Evolutionary conservation across 2,888 invertebrate genomes (phyloP).

Genomic region (Metallyticus violacea): DNA sequence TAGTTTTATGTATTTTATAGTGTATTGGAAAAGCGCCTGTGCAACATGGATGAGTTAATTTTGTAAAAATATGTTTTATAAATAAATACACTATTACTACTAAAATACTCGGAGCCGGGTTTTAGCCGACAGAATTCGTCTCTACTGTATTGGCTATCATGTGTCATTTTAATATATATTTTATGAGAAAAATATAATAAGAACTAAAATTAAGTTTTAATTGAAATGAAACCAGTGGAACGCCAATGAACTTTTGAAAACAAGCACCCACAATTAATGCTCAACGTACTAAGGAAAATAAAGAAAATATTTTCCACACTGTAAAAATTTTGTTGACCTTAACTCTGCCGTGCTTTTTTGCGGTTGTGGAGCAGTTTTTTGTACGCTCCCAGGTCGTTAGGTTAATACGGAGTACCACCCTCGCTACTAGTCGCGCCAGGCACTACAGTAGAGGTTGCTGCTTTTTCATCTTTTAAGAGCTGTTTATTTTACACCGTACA

Average conservation of each 20-base stretch:
- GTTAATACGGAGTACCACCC: too few relatives aligned
- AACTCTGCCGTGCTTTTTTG: background rate
- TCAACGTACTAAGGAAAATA: background rate
- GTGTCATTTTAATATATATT: too few relatives aligned
- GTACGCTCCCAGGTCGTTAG: background rate
- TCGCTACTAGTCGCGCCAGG: background rate
- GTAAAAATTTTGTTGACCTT: background rate
- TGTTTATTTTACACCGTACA: background rate
- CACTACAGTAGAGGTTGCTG: background rate
- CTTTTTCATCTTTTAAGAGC: background rate
- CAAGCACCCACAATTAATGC: background rate
- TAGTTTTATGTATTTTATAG: too few relatives aligned
- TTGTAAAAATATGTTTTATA: too few relatives aligned
- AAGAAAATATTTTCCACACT: background rate
- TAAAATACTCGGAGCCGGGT: too few relatives aligned
- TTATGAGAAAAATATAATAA: too few relatives aligned
- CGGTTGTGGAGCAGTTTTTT: background rate
- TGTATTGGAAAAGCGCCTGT: too few relatives aligned
- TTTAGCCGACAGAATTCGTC: too few relatives aligned
- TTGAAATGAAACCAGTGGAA: background rate
- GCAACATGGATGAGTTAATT: too few relatives aligned
- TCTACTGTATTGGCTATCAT: too few relatives aligned
- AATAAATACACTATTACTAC: too few relatives aligned
- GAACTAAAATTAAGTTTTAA: background rate
- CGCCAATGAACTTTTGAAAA: background rate